Base-by-base conservation (phyloP, 1,140 invertebrate genomes). In the Hypothenemus hampei region DNA sequence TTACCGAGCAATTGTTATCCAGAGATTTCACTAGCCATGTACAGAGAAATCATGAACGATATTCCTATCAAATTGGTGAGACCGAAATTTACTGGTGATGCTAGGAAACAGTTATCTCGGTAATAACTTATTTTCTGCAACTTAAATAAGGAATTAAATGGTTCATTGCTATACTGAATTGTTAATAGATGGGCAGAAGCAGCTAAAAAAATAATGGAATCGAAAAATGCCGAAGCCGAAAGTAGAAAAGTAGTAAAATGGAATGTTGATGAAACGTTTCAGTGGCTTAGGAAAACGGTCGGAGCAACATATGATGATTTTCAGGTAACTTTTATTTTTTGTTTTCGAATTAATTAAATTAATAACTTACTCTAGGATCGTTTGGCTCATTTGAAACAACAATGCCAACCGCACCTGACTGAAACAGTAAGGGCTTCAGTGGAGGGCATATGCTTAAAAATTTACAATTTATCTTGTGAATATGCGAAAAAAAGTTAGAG, bases 31-130 rank as follows among this genome's bases (percentile, higher is more conserved):
- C 81, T 86, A 69, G 90, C 90, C 3, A 95, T 98, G 93, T 96
- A 94, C 72, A 83, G 90, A 48, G 95, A 97, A 77, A 96, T 98
- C 21, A 97, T 98, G 92, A 93, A 96, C 72, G 94, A 98, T 71
- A 95, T 98, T 64, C 95, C 95, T 0, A 92, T 98, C 22, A 97
- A 96, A 75, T 79, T 98, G 35, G 82, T 92, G 4, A 85, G 91
- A 70, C 93, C 94, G 7, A 97, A 96, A 72, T 97, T 92, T 68
- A 93, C 91, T 5, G 91, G 89, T 4, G 94, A 98, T 75, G 93
- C 94, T 0, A 78, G 93, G n/a, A 97, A 97, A 72, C 94, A 97
- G 68, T 73, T 98, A 1, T 93, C 91, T 5, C 82, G 89, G 54
- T 61, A 45, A n/a, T n/a, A n/a, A n/a, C n/a, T n/a, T n/a, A 19